These are phyloP conservation scores for Anolis apletophallus DNA, from an alignment of 2,797 vertebrate species.

Conservation along the genomic window DNA sequence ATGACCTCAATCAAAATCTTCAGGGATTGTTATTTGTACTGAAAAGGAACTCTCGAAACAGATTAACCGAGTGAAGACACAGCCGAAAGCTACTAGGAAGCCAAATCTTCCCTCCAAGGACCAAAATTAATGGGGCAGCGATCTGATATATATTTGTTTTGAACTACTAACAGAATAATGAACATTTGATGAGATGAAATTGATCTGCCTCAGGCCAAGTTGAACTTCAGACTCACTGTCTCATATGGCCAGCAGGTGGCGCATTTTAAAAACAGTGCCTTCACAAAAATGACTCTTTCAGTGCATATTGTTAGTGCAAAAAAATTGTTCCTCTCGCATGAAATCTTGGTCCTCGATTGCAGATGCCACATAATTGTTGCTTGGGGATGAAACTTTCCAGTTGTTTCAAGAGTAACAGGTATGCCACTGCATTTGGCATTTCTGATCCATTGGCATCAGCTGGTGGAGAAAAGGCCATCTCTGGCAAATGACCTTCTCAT, in stretches of 20 bases:
- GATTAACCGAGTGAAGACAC: neutral
- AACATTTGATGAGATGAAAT: neutral
- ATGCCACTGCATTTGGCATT: constrained; percentile 26
- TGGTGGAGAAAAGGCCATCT: neutral
- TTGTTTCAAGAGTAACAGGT: rapidly evolving
- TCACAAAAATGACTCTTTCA: neutral
- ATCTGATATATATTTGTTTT: neutral
- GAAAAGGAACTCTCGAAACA: constrained; percentile 1
- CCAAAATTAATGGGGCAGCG: neutral
- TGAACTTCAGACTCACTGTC: neutral
- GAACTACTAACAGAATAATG: neutral
- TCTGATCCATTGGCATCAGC: constrained; percentile 36
- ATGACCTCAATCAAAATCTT: neutral
- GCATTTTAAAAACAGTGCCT: constrained; percentile 45
- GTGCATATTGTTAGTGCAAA: neutral
- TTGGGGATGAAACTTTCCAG: constrained; percentile 28
- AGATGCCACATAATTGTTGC: constrained; percentile 32
- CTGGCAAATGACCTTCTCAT: constrained; percentile 45
- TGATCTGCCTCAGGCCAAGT: rapidly evolving
- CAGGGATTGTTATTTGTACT: neutral
- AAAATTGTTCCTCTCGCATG: constrained; percentile 51
- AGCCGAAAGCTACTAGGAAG: neutral
- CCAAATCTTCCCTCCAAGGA: neutral
- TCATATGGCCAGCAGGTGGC: constrained; percentile 76
- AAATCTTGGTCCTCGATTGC: constrained; percentile 37